These are phyloP conservation scores for Paramormyrops hopkinsi DNA, from an alignment of 2,797 vertebrate species.

Conservation along the genomic window DNA sequence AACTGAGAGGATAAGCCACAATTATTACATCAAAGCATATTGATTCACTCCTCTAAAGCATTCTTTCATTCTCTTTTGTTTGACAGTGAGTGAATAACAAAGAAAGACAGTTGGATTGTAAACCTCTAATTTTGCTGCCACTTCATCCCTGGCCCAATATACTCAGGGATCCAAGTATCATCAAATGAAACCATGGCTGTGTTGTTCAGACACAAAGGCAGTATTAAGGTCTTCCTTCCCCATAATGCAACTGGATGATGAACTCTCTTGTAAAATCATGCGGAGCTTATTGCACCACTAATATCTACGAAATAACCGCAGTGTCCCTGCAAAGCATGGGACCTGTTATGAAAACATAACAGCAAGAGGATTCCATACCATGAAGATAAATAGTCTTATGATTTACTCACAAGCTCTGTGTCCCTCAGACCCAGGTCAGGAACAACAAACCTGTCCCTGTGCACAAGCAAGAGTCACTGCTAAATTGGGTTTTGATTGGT, in stretches of 20 bases:
- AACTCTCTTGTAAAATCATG: not conserved
- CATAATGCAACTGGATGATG: not conserved
- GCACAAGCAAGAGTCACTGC: not conserved
- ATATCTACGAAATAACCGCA: not conserved
- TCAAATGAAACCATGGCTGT: conserved; percentile 3
- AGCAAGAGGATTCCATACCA: not conserved
- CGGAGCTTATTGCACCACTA: not conserved
- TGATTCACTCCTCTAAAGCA: not conserved
- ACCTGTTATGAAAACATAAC: not conserved
- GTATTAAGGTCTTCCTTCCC: conserved; percentile 1
- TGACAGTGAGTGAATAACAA: not conserved
- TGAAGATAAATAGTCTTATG: not conserved
- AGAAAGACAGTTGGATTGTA: not conserved
- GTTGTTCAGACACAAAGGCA: conserved; percentile 4
- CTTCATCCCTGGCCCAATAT: not conserved
- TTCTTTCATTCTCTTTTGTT: not conserved
- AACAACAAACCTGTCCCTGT: not conserved
- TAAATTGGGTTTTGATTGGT: not conserved
- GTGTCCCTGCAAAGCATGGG: not conserved
- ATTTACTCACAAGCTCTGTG: not conserved
- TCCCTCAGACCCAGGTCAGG: not conserved
- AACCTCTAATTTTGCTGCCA: not conserved
- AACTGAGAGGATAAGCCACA: not conserved
- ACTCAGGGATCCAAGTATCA: conserved; percentile 7
- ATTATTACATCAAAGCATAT: not conserved